Percentiles rank a stretch among this genome's conserved stretches.
Conservation (phyloP, 1,140 invertebrate genomes). For the Coboldia fuscipes region DNA sequence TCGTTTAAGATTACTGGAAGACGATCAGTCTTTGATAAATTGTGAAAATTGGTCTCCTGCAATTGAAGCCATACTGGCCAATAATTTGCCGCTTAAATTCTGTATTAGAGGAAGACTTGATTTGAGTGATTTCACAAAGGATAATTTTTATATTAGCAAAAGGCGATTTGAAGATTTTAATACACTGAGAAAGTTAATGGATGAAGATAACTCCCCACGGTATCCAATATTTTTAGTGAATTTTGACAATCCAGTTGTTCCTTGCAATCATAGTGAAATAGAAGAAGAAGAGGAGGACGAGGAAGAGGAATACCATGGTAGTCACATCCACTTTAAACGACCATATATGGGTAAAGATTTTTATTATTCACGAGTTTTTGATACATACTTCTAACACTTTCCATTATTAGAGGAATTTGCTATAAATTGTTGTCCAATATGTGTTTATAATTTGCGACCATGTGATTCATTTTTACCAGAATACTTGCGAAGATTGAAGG, state of each 20-base stretch:
- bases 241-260: slow-evolving; percentile 13
- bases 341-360: too few relatives aligned
- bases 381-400: too few relatives aligned
- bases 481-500: background rate
- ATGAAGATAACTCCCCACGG: slow-evolving; percentile 12
- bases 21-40: slow-evolving; percentile 14
- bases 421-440: too few relatives aligned
- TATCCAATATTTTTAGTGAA: slow-evolving; percentile 13
- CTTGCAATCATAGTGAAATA: too few relatives aligned
- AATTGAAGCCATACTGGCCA: slow-evolving; percentile 16
- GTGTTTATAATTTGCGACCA: slow-evolving; percentile 6
- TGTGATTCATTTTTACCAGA: background rate
- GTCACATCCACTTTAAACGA: too few relatives aligned
- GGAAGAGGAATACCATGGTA: too few relatives aligned
- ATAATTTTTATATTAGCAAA: slow-evolving; percentile 14
- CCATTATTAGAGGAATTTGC: too few relatives aligned
- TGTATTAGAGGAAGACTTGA: slow-evolving; percentile 13
- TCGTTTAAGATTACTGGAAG: slow-evolving; percentile 9
- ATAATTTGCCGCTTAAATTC: slow-evolving; percentile 16
- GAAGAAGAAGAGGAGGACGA: too few relatives aligned
- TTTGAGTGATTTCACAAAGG: slow-evolving; percentile 15
- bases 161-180: slow-evolving; percentile 12
- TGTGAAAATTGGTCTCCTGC: slow-evolving; percentile 17
- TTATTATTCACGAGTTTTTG: too few relatives aligned
- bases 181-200: slow-evolving; percentile 10